Conservation (phyloP, 2,113 vertebrate genomes). For the Cottus gobio region DNA sequence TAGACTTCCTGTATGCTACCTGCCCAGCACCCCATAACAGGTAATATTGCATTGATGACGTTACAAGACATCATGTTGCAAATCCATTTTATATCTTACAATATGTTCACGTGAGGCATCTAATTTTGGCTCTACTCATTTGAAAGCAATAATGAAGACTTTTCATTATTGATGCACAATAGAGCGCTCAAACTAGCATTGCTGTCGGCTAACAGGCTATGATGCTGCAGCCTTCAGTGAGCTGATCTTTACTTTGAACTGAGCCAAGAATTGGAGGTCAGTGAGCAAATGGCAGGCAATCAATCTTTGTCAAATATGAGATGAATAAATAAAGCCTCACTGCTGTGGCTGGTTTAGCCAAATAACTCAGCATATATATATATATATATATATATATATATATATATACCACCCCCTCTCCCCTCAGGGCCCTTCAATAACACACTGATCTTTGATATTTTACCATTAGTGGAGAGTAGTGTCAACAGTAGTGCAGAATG, state of each 20-base stretch:
- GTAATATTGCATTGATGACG: background rate
- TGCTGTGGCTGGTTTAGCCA: constrained; percentile 2
- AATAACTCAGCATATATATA: background rate
- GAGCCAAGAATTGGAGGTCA: background rate
- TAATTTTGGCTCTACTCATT: background rate
- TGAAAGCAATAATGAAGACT: background rate
- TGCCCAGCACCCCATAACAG: background rate
- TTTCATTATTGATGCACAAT: background rate
- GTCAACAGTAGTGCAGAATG: constrained; percentile 14
- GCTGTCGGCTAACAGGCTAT: background rate
- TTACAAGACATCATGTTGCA: background rate
- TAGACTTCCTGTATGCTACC: background rate
- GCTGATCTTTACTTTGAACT: constrained; percentile 6
- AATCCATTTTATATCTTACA: background rate
- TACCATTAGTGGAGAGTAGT: background rate
- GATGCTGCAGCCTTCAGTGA: background rate
- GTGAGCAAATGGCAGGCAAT: background rate
- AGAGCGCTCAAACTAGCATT: background rate
- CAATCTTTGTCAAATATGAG: constrained; percentile 16
- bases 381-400: no score
- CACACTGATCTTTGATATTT: constrained; percentile 28
- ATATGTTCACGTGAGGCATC: background rate
- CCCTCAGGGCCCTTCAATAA: no score
- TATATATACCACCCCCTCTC: no score
- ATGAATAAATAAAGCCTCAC: constrained; percentile 9